Percentiles rank a stretch among this genome's conserved stretches.
Conservation (phyloP, 2,888 invertebrate genomes). For the Acanthococcus lagerstroemiae region DNA sequence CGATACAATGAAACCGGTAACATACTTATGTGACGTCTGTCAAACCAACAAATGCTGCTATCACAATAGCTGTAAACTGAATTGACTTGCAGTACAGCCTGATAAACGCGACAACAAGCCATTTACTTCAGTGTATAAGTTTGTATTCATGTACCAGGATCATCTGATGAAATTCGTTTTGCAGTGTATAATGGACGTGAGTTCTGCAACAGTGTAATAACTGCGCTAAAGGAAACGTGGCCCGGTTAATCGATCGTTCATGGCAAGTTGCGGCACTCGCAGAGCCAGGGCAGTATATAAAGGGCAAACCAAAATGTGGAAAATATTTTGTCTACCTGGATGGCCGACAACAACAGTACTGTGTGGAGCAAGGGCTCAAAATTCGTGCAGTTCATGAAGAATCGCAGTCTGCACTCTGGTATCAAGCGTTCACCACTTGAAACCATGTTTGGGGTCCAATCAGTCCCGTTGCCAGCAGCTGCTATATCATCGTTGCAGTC, state of each 20-base stretch:
- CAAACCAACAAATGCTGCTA: too few species aligned
- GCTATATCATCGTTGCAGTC: neutral
- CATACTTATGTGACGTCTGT: too few species aligned
- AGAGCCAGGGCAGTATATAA: neutral
- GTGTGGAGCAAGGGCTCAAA: neutral
- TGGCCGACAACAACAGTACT: neutral
- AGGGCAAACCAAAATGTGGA: neutral
- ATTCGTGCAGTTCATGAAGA: too few species aligned
- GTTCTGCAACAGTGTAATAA: neutral
- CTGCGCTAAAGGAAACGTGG: neutral
- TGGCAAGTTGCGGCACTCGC: neutral
- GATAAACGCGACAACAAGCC: neutral
- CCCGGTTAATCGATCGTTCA: neutral
- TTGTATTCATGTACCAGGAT: neutral
- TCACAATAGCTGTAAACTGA: too few species aligned
- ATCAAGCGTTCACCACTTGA: neutral
- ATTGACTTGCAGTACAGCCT: too few species aligned
- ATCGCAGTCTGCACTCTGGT: neutral
- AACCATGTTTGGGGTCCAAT: neutral
- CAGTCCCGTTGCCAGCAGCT: neutral
- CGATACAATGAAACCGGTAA: too few species aligned
- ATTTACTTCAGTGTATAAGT: neutral
- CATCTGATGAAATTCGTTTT: neutral
- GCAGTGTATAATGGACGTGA: neutral
- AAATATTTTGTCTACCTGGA: neutral